phyloP scores from a whole-genome alignment of 2,888 invertebrate genomes.

The Omphaloscelis lunosa region DNA sequence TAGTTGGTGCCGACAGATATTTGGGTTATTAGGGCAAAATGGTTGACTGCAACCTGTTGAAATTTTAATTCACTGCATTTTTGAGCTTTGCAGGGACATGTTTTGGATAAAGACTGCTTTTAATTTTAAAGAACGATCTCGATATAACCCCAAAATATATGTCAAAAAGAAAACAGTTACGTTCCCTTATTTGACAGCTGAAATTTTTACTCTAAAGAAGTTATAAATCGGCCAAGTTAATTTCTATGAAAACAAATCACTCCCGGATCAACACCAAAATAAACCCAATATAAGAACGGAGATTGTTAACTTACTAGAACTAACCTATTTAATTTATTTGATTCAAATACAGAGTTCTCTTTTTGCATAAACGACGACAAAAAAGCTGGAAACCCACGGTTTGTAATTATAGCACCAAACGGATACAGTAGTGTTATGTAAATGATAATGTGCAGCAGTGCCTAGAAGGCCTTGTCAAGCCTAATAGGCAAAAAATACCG shows the following conservation, averaged over 20 bases:
- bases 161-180: not conserved
- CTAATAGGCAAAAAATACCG: constrained; percentile 55
- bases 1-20: constrained; percentile 28
- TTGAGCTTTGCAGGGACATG: not conserved
- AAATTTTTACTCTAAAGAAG: not conserved
- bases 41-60: constrained; percentile 2
- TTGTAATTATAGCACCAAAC: constrained; percentile 48
- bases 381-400: constrained; percentile 32
- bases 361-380: constrained; percentile 26
- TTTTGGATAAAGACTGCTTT: not conserved
- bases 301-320: constrained; percentile 24
- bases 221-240: not conserved
- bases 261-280: not conserved
- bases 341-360: constrained; percentile 3
- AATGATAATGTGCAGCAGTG: constrained; percentile 39
- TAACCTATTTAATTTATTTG: constrained; percentile 20
- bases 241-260: not conserved
- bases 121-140: not conserved
- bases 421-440: constrained; percentile 46
- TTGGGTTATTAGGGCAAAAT: constrained; percentile 24
- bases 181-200: no score
- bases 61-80: not conserved
- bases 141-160: not conserved
- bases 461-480: constrained; percentile 48
- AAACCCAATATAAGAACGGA: constrained; percentile 9